Evolutionary conservation across 2,113 vertebrate genomes (phyloP).

Genomic region (Ctenomys sociabilis): DNA sequence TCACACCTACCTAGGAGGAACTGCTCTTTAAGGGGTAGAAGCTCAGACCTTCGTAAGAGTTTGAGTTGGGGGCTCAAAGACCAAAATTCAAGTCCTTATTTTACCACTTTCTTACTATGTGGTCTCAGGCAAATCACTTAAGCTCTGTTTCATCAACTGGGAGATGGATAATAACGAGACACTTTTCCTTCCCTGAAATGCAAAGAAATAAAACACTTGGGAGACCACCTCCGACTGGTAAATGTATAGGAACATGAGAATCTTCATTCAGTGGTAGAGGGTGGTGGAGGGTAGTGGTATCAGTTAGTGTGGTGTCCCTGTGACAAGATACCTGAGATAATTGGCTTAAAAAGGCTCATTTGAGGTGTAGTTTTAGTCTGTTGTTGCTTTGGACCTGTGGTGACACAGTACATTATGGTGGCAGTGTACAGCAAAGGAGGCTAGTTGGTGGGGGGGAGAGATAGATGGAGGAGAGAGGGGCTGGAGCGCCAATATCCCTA

Average conservation of each 20-base stretch:
- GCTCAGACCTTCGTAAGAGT: neutral
- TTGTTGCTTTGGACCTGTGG: neutral
- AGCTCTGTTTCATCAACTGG: neutral
- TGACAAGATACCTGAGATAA: neutral
- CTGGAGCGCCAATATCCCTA: too few species aligned
- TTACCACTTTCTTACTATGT: neutral
- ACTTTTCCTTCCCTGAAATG: neutral
- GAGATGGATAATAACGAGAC: neutral
- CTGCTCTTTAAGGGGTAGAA: neutral
- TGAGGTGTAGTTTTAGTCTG: neutral
- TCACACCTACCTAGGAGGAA: accelerated
- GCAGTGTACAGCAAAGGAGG: neutral
- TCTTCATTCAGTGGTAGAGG: neutral
- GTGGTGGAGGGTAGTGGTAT: neutral
- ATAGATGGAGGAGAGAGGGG: too few species aligned
- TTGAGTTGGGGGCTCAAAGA: neutral
- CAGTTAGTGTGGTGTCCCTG: neutral
- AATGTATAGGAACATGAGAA: neutral
- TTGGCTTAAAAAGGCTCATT: neutral
- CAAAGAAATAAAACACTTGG: neutral
- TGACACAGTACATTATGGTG: accelerated
- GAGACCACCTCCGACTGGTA: neutral
- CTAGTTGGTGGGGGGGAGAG: neutral
- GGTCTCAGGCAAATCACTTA: neutral
- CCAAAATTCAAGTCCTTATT: neutral